phyloP scores from a whole-genome alignment of 2,113 vertebrate genomes.

The Anolis sagrei region DNA sequence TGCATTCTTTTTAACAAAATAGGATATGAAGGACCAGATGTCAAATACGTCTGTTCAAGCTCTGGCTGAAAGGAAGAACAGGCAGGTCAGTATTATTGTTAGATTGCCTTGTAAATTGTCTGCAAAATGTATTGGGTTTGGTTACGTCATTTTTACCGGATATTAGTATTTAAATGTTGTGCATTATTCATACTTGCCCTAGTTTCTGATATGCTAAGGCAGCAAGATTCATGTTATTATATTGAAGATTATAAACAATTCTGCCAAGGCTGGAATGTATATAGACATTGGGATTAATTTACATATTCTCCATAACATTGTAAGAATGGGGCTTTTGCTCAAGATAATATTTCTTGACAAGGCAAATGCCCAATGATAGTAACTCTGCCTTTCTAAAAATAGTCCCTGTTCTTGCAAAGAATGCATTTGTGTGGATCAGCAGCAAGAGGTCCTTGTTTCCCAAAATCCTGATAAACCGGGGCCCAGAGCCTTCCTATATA shows the following conservation, averaged over 20 bases:
- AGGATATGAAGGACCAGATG: conserved; percentile 99
- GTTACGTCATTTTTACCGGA: not conserved
- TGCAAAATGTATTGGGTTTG: not conserved
- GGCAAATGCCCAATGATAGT: not conserved
- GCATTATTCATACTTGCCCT: conserved; percentile 47
- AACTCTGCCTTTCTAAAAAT: not conserved
- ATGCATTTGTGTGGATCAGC: not conserved
- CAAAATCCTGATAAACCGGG: not conserved
- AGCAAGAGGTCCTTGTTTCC: not conserved
- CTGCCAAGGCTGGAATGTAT: not conserved
- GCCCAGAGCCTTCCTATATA: not conserved
- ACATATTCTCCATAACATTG: not conserved
- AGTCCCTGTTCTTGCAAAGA: not conserved
- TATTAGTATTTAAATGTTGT: conserved; percentile 15
- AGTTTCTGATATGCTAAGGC: conserved; percentile 20
- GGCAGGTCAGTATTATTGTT: conserved; percentile 81
- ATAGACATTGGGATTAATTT: not conserved
- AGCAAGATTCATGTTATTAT: conserved; percentile 11
- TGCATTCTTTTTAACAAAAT: not conserved
- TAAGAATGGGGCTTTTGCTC: not conserved
- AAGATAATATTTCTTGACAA: not conserved
- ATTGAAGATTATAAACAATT: not conserved
- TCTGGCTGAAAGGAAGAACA: conserved; percentile 84
- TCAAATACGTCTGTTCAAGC: conserved; percentile 83
- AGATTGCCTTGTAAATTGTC: not conserved